These are phyloP conservation scores for Brachionus paranguensis DNA, from an alignment of 1,140 invertebrate genomes.

Conservation along the genomic window DNA sequence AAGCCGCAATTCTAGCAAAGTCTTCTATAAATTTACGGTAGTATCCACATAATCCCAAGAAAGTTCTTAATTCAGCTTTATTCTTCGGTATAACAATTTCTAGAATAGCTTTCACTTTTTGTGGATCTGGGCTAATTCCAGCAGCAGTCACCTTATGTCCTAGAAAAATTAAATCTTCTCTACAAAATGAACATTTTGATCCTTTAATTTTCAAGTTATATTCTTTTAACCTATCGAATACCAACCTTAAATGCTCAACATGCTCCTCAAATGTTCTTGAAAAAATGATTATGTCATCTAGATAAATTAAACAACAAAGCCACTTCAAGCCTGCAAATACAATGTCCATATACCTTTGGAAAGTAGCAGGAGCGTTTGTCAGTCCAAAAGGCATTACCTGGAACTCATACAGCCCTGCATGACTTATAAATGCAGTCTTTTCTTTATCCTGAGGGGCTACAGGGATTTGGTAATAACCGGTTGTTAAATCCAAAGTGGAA, in stretches of 20 bases:
- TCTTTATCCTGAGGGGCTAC: too few species aligned
- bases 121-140: slow-evolving; percentile 8
- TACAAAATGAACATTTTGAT: too few species aligned
- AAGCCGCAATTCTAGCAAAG: slow-evolving; percentile 43
- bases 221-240: neutral
- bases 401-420: neutral
- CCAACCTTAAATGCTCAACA: neutral
- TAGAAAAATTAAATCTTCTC: slow-evolving; percentile 48
- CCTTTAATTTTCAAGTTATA: slow-evolving; percentile 47
- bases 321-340: slow-evolving; percentile 19
- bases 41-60: too few species aligned
- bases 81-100: neutral
- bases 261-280: neutral
- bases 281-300: too few species aligned
- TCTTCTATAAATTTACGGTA: slow-evolving; percentile 45
- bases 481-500: too few species aligned
- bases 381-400: slow-evolving; percentile 45
- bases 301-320: neutral
- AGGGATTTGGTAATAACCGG: too few species aligned
- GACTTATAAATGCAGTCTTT: too few species aligned
- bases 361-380: slow-evolving; percentile 49
- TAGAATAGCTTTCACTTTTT: too few species aligned
- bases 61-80: neutral
- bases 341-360: slow-evolving; percentile 47
- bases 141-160: slow-evolving; percentile 45